Evolutionary conservation across 2,888 invertebrate genomes (phyloP).

Genomic region (Microchrysa polita): DNA sequence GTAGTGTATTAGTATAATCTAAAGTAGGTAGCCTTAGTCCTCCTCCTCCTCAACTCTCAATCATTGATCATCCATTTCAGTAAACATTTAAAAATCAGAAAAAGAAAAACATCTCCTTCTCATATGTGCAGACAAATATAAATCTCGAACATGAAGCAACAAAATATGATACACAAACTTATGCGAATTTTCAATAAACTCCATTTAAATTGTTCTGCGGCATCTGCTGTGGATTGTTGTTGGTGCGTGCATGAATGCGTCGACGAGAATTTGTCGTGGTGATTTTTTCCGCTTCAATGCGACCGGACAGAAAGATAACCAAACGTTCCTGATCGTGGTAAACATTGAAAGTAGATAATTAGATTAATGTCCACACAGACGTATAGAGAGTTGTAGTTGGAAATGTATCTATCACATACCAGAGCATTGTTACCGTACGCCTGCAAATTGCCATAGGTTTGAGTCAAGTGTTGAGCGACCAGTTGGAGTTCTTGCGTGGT

Average conservation of each 20-base stretch:
- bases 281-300: slow-evolving; percentile 72
- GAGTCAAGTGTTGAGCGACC: slow-evolving; percentile 24
- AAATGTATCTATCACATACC: slow-evolving; percentile 41
- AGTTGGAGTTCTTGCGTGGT: slow-evolving; percentile 67
- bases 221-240: slow-evolving; percentile 56
- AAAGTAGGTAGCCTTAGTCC: slow-evolving; percentile 16
- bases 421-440: slow-evolving; percentile 48
- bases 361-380: neutral
- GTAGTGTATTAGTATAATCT: neutral
- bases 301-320: slow-evolving; percentile 73
- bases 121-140: slow-evolving; percentile 39
- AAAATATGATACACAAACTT: slow-evolving; percentile 39
- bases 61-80: too few species aligned
- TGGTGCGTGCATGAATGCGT: slow-evolving; percentile 59
- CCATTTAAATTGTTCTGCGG: slow-evolving; percentile 64
- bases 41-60: neutral
- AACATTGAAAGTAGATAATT: slow-evolving; percentile 21
- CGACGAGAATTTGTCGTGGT: slow-evolving; percentile 63
- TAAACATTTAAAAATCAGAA: neutral
- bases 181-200: slow-evolving; percentile 59
- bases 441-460: slow-evolving; percentile 47
- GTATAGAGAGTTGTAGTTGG: slow-evolving; percentile 51
- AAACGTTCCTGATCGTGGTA: slow-evolving; percentile 68
- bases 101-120: neutral
- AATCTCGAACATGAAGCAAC: slow-evolving; percentile 42